Conservation (phyloP, 2,797 vertebrate genomes). For the Labeo calbasu region DNA sequence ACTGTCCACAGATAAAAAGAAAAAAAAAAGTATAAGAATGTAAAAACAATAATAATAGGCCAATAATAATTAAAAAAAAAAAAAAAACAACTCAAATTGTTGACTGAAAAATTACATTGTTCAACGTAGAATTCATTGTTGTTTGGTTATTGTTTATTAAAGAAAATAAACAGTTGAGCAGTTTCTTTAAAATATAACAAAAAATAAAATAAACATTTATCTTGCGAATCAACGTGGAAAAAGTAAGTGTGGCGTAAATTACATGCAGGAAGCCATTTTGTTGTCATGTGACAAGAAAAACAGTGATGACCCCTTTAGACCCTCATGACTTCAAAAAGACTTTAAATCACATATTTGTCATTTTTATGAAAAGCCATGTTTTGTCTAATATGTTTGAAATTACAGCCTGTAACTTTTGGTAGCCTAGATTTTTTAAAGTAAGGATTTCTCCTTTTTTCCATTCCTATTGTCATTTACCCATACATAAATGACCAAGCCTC, state of each 20-base stretch:
- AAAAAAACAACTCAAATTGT: not conserved
- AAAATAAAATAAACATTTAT: not conserved
- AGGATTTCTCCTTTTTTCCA: not conserved
- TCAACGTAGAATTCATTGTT: not conserved
- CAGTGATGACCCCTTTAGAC: not conserved
- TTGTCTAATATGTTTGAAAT: not conserved
- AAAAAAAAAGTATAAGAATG: not conserved
- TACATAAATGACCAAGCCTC: not conserved
- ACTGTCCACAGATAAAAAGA: not conserved
- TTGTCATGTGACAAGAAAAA: conserved; percentile 27
- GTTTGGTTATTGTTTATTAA: not conserved
- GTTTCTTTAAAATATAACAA: not conserved
- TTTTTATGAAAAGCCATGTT: not conserved
- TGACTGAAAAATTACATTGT: not conserved
- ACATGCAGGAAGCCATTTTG: conserved; percentile 33
- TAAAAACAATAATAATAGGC: not conserved
- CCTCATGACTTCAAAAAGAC: not conserved
- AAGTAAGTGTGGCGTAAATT: not conserved
- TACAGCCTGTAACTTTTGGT: not conserved
- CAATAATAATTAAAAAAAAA: not conserved
- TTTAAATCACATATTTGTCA: not conserved
- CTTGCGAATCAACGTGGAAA: not conserved
- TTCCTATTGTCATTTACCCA: not conserved
- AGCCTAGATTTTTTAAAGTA: not conserved
- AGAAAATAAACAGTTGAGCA: not conserved